Evolutionary conservation across 2,797 vertebrate species (phyloP).

Genomic region (Monodelphis domestica): DNA sequence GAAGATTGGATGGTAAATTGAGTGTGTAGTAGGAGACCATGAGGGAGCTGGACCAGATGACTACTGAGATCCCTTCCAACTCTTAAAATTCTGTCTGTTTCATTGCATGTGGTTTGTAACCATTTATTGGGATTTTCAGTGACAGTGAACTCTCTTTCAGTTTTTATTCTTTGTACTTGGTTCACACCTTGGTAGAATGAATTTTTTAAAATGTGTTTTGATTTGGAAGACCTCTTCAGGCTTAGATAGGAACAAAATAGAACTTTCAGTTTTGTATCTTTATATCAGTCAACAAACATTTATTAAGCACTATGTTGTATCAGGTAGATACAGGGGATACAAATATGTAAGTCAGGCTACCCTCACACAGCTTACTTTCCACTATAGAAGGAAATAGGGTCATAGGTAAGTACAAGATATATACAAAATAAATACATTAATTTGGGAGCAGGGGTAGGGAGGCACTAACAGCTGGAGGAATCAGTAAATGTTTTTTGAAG

Average conservation of each 20-base stretch:
- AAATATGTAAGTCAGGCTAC: no score
- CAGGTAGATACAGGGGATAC: not conserved
- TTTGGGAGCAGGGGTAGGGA: no score
- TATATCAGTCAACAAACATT: not conserved
- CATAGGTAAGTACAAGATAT: no score
- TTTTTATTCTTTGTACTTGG: slow-evolving; percentile 24
- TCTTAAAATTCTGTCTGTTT: not conserved
- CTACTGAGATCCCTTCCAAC: not conserved
- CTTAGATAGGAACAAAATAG: not conserved
- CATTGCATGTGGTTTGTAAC: not conserved
- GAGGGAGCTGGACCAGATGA: not conserved
- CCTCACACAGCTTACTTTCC: no score
- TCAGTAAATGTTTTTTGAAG: no score
- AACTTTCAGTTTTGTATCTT: not conserved
- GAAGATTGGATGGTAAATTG: not conserved
- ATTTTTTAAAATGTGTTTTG: slow-evolving; percentile 8
- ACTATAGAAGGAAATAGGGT: no score
- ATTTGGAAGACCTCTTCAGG: not conserved
- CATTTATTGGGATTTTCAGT: not conserved
- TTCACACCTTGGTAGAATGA: slow-evolving; percentile 25
- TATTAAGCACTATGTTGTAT: not conserved
- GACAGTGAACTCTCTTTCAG: not conserved
- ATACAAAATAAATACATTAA: no score
- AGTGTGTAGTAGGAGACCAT: not conserved
- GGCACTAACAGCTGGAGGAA: no score